Base-by-base conservation (phyloP, 2,113 vertebrate genomes). In the Elanoides forficatus region DNA sequence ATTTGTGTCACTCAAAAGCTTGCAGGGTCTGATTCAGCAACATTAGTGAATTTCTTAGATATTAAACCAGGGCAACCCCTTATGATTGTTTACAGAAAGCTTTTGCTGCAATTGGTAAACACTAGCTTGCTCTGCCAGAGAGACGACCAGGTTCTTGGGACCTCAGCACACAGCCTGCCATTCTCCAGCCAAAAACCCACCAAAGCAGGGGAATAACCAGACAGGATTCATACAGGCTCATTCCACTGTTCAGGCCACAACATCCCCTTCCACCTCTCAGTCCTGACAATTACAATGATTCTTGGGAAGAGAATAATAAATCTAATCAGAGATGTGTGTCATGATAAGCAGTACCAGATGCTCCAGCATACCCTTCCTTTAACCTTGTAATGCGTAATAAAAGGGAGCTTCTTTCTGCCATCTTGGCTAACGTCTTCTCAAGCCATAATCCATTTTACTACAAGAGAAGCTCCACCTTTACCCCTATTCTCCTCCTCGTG, bases 401-500 rank as follows among this genome's bases (percentile, higher is more conserved):
- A 79, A 50, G 3, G 5, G 2, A 40, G 22, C 2, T 22, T 30
- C 17, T 59, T 47, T 21, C 53, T 21, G 34, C 10, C n/a, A 13
- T 18, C 15, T 26, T 15, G 13, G 14, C 22, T 40, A 50, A 16
- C 2, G 2, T 7, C 23, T 25, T 70, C 23, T 40, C n/a, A 71
- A 66, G 26, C 17, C n/a, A 20, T 4, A 21, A 74, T 15, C 15
- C 19, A 14, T 15, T 74, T 84, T 29, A 81, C 45, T 48, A 22
- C 0, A n/a, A 12, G 13, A 68, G 34, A 42, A 8, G 38, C 19
- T 21, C 45, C 52, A 27, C 47, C 12, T 4, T 13, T 3, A 16
- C 6, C 21, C 66, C 15, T 6, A 0, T 23, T 36, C 36, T n/a
- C 10, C 42, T 45, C 19, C n/a, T 25, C 1, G 18, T 1, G 17